A percentile compares a stretch with the other conserved stretches of the same genome.
These are phyloP conservation scores for Hyppa rectilinea DNA, from an alignment of 2,888 invertebrate genomes.

Conservation along the genomic window DNA sequence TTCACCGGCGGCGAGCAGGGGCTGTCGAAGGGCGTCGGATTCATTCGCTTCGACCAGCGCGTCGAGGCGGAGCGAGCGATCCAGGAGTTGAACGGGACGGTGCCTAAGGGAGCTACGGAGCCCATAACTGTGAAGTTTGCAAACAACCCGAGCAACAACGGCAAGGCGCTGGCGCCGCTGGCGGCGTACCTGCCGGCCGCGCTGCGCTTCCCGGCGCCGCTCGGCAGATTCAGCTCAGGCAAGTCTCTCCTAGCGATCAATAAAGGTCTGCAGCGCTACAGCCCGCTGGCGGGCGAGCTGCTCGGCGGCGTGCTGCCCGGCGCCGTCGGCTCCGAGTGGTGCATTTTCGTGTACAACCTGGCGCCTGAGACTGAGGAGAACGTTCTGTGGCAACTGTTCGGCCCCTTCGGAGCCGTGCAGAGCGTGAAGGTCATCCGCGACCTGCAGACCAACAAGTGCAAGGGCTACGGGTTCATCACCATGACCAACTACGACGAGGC, in stretches of 20 bases:
- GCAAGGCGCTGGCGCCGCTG: conserved; percentile 95
- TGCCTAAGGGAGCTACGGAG: conserved; percentile 96
- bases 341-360: conserved; percentile 98
- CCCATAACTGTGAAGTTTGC: conserved; percentile 98
- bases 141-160: conserved; percentile 97
- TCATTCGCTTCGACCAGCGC: conserved; percentile 98
- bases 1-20: conserved; percentile 93
- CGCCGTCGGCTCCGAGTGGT: conserved; percentile 94
- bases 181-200: conserved; percentile 96
- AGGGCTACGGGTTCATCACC: conserved; percentile 98
- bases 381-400: conserved; percentile 98
- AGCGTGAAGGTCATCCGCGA: conserved; percentile 98
- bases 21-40: conserved; percentile 98
- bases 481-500: conserved; percentile 99
- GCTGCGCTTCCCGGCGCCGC: conserved; percentile 91
- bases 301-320: conserved; percentile 95
- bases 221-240: conserved; percentile 95
- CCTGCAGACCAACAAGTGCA: conserved; percentile 97
- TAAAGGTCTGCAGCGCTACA: conserved; percentile 94
- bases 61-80: conserved; percentile 98
- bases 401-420: conserved; percentile 98
- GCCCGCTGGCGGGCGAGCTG: conserved; percentile 96
- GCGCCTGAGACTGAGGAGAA: conserved; percentile 99
- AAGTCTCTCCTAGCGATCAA: conserved; percentile 97
- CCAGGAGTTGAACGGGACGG: conserved; percentile 96